Base-by-base conservation (phyloP, 1,140 invertebrate genomes). In the Halesus radiatus region DNA sequence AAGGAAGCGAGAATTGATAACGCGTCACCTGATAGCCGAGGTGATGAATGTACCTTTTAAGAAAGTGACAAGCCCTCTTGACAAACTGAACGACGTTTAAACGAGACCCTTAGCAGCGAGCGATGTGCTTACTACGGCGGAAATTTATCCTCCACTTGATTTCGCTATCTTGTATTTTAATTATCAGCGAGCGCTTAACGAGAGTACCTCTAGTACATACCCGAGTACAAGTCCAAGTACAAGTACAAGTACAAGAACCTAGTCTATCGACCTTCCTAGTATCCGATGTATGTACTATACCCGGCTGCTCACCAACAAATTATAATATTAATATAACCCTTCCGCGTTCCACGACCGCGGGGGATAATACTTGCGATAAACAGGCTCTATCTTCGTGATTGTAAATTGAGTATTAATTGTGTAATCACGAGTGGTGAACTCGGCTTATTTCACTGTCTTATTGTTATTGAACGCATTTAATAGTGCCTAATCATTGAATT, bases 91-190 rank as follows among this genome's bases (percentile, higher is more conserved):
- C 26, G n/a, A 7, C 62, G 22, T 32, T 32, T n/a, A 15, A 66
- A 29, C 62, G 22, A 66, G 29, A 66, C 23, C 23, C 62, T 66
- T 29, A 66, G 62, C 62, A 66, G 62, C 23, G 62, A 26, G 62
- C 62, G 62, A 26, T 32, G 62, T 32, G 62, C 62, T 66, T 26
- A 26, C 16, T 66, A 66, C 15, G 16, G 62, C 62, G 62, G 62
- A 66, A 66, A 66, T 66, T 66, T 29, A 26, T 66, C 62, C 62
- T 66, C 26, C 62, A 66, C 62, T 66, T 32, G 62, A 66, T 66
- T 66, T 37, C 62, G 62, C 62, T 66, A 66, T 66, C 62, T 66
- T 66, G 62, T 66, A 66, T 66, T 66, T 66, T 66, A 66, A 66
- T 66, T 66, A 66, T 66, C 62, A 66, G 62, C 22, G 62, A 66